Evolutionary conservation across 2,888 invertebrate genomes (phyloP).

Genomic region (Alsophila aescularia): DNA sequence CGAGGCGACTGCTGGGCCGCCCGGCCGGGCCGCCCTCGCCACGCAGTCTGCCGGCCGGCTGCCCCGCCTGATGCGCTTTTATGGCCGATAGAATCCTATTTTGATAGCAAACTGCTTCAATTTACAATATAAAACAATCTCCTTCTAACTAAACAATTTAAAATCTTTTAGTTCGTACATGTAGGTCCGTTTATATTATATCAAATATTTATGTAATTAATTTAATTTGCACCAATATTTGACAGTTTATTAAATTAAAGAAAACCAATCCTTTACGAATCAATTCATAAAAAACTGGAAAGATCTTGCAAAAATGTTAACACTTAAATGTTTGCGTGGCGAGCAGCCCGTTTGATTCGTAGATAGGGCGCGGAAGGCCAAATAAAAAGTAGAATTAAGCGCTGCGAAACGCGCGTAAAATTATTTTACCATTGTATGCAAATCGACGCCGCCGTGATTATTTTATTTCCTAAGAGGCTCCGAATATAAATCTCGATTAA

Average conservation of each 20-base stretch:
- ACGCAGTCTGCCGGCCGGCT: conserved; percentile 66
- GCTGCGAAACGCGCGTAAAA: conserved; percentile 84
- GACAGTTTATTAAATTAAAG: no score
- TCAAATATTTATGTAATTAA: no score
- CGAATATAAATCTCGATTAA: conserved; percentile 80
- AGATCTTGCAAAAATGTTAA: conserved; percentile 72
- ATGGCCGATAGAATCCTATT: conserved; percentile 47
- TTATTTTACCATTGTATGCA: conserved; percentile 85
- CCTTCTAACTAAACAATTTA: conserved; percentile 11
- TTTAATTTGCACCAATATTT: no score
- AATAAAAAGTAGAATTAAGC: conserved; percentile 84
- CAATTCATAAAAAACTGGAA: conserved; percentile 51
- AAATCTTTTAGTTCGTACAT: not conserved
- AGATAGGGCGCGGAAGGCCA: conserved; percentile 81
- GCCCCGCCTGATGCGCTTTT: conserved; percentile 56
- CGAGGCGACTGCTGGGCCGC: conserved; percentile 56
- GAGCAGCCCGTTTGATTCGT: conserved; percentile 79
- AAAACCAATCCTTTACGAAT: conserved; percentile 29
- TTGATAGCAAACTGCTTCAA: conserved; percentile 23
- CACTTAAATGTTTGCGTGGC: conserved; percentile 74
- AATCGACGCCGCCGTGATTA: conserved; percentile 81
- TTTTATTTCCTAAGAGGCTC: conserved; percentile 83
- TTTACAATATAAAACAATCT: conserved; percentile 15
- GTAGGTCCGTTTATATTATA: no score
- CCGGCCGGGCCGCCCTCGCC: conserved; percentile 37